Evolutionary conservation across 2,113 vertebrate species (phyloP).

Genomic region (Coptodon bakossiorum): DNA sequence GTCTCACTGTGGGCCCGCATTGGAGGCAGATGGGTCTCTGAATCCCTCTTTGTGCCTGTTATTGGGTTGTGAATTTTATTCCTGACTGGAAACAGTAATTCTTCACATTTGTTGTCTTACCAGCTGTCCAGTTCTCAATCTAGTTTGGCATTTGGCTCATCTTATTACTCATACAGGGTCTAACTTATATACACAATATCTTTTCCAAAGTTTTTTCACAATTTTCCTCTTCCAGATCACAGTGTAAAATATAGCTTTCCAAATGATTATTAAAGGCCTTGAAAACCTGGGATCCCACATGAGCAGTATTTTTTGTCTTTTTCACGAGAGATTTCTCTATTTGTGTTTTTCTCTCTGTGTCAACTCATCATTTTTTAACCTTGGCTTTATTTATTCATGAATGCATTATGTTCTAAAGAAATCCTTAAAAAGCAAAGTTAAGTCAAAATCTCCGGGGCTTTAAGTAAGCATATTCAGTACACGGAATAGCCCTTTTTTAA

Average conservation of each 20-base stretch:
- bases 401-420: background rate
- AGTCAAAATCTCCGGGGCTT: background rate
- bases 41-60: constrained; percentile 36
- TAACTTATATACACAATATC: background rate
- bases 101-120: constrained; percentile 24
- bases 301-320: background rate
- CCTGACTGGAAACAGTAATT: constrained; percentile 19
- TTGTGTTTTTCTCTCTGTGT: background rate
- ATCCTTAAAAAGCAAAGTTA: background rate
- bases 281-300: background rate
- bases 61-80: constrained; percentile 36
- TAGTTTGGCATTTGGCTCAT: background rate
- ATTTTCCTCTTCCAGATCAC: background rate
- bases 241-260: background rate
- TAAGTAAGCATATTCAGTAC: background rate
- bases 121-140: constrained; percentile 31
- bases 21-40: constrained; percentile 40
- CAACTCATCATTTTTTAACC: background rate
- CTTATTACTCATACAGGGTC: background rate
- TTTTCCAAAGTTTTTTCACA: background rate
- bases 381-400: background rate
- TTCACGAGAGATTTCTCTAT: background rate
- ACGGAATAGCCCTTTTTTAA: background rate
- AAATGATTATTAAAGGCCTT: background rate
- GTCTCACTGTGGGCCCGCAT: constrained; percentile 15